Conservation (phyloP, 2,888 invertebrate species). For the Labia minor region DNA sequence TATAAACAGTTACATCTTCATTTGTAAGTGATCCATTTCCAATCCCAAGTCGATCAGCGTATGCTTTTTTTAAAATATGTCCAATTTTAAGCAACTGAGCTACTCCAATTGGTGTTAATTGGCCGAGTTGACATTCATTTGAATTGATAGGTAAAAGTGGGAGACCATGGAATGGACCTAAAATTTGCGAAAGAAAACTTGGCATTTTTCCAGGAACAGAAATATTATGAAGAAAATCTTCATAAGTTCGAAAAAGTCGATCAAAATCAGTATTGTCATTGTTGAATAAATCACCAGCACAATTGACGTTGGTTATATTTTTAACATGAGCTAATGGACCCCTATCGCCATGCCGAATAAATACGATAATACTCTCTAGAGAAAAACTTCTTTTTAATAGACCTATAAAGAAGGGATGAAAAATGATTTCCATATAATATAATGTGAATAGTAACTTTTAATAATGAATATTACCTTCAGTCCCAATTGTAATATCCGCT, state of each 20-base stretch:
- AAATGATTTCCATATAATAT: neutral
- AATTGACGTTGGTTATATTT: slow-evolving; percentile 66
- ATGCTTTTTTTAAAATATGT: slow-evolving; percentile 48
- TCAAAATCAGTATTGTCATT: slow-evolving; percentile 25
- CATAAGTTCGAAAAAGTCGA: slow-evolving; percentile 24
- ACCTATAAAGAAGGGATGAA: slow-evolving; percentile 33
- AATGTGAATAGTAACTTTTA: neutral
- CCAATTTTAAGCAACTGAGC: slow-evolving; percentile 75
- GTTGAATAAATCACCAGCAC: slow-evolving; percentile 45
- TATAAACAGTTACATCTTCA: slow-evolving; percentile 55
- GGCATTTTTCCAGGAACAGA: slow-evolving; percentile 20
- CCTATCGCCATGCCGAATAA: slow-evolving; percentile 81
- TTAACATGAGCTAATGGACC: slow-evolving; percentile 75
- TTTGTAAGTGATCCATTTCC: slow-evolving; percentile 39
- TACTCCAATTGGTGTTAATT: slow-evolving; percentile 59
- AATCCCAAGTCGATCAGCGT: slow-evolving; percentile 40
- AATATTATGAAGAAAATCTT: slow-evolving; percentile 25
- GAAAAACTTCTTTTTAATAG: slow-evolving; percentile 47
- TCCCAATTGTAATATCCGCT: slow-evolving; percentile 52
- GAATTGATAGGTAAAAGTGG: slow-evolving; percentile 58
- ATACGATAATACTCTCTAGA: slow-evolving; percentile 58
- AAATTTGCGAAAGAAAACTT: slow-evolving; percentile 46
- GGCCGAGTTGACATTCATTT: slow-evolving; percentile 68
- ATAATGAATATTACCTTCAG: slow-evolving; percentile 53
- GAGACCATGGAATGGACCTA: slow-evolving; percentile 76